phyloP scores from a whole-genome alignment of 2,113 vertebrate species.

The Poecilia latipinna region DNA sequence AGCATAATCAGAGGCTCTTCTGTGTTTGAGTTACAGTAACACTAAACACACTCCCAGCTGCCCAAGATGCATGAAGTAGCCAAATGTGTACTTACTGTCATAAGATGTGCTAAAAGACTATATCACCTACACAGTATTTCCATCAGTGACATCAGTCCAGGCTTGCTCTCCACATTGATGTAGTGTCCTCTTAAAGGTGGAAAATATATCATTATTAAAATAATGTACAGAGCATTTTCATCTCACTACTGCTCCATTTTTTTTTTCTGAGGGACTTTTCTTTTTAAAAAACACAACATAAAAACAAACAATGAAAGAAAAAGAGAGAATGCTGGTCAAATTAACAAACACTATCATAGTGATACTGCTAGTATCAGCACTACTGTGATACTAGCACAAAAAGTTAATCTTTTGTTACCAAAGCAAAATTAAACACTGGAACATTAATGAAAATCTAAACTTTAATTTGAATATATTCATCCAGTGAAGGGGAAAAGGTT shows the following conservation, averaged over 20 bases:
- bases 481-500: too few relatives aligned
- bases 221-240: not conserved
- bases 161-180: not conserved
- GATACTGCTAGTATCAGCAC: too few relatives aligned
- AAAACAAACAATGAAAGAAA: not conserved
- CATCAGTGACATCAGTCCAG: not conserved
- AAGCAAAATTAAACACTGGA: too few relatives aligned
- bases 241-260: not conserved
- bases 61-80: not conserved
- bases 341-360: not conserved
- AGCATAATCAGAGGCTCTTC: not conserved
- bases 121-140: not conserved
- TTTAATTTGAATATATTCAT: too few relatives aligned
- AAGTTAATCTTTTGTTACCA: not conserved
- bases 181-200: not conserved
- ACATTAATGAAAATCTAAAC: too few relatives aligned
- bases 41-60: not conserved
- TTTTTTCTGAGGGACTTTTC: not conserved
- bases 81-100: not conserved
- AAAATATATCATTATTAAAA: not conserved
- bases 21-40: not conserved
- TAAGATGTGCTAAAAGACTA: not conserved
- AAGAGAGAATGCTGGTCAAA: not conserved
- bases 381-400: not conserved
- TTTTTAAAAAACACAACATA: not conserved